Evolutionary conservation across 2,888 invertebrate genomes (phyloP).

Genomic region (Leptinotarsa juncta): DNA sequence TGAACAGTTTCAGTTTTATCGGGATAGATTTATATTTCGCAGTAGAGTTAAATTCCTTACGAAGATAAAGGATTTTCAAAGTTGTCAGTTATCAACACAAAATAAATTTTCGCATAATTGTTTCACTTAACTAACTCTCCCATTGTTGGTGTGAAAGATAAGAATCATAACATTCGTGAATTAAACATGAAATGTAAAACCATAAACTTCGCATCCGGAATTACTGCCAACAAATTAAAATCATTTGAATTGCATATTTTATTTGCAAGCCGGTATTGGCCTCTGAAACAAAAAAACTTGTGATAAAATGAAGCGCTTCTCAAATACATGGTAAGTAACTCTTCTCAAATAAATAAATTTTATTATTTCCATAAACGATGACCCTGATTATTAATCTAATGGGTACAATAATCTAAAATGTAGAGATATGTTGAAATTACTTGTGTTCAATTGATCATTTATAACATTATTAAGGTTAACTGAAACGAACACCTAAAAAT

Average conservation of each 20-base stretch:
- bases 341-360: no score
- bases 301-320: not conserved
- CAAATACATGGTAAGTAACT: no score
- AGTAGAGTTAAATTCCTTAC: not conserved
- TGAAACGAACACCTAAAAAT: no score
- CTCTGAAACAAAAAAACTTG: not conserved
- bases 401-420: no score
- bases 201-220: conserved; percentile 40
- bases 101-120: conserved; percentile 18
- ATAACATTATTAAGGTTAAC: no score
- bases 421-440: no score
- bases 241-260: not conserved
- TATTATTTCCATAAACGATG: no score
- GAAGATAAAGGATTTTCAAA: conserved; percentile 7
- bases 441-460: no score
- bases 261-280: not conserved
- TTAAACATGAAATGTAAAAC: conserved; percentile 31
- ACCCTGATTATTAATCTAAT: no score
- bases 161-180: conserved; percentile 11
- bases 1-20: not conserved
- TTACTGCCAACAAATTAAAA: conserved; percentile 26
- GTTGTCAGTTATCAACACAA: not conserved
- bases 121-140: conserved; percentile 3
- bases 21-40: not conserved
- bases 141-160: conserved; percentile 23